Base-by-base conservation (phyloP, 2,797 vertebrate genomes). In the Austrolebias charrua region DNA sequence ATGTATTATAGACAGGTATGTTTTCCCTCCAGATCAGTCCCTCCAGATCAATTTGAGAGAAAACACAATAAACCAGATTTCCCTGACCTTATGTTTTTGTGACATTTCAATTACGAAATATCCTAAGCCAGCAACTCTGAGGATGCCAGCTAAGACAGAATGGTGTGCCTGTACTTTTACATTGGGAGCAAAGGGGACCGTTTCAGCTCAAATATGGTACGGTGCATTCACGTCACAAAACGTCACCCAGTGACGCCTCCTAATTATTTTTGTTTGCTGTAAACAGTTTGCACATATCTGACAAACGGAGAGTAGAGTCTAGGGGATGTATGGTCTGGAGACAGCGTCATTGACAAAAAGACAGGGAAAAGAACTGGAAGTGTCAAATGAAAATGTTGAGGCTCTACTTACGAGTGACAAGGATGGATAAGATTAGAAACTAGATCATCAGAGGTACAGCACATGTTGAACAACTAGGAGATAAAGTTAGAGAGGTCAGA, bases 91-190 rank as follows among this genome's bases (percentile, higher is more conserved):
- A 4, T 70, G 49, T 57, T 73, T 77, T 76, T 16, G 49, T 73
- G 63, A 83, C 46, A 73, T 84, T 69, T 79, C 9, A 82, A 73
- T 54, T 78, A 61, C 38, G 60, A 58, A 60, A 75, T n/a, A 38
- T 62, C 49, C 31, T 9, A 52, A 73, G 28, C 56, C 67, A 68
- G 43, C 35, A 61, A 76, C 52, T 1, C 3, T 44, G 29, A 49
- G 53, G 47, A 28, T 57, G 57, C 51, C 24, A 63, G 35, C 55
- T 69, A 47, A 76, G 52, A 64, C 51, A 59, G 4, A 38, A 59
- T 60, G 15, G 19, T 42, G n/a, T 31, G 75, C 5, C 31, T 33
- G 31, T 63, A 64, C 62, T 46, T 73, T 69, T 38, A 55, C 57
- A 72, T 28, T 48, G 35, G 20, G 16, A 71, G 43, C 35, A 31